These are phyloP conservation scores for Hirtodrosophila cameraria DNA, from an alignment of 2,888 invertebrate species.

Conservation along the genomic window DNA sequence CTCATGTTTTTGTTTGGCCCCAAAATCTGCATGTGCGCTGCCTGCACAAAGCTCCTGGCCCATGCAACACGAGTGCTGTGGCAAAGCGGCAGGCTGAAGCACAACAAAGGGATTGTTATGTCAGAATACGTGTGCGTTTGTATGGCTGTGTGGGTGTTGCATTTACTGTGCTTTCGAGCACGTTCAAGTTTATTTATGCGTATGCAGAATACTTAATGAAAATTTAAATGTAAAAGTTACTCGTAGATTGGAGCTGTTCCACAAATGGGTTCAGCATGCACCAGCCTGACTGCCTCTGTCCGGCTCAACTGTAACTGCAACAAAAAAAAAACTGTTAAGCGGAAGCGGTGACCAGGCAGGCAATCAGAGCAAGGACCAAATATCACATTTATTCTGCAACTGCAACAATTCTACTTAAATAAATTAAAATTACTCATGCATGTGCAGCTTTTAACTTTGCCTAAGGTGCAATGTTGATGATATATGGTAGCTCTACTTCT, in stretches of 20 bases:
- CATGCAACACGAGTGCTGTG: constrained; percentile 7
- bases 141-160: constrained; percentile 43
- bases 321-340: constrained; percentile 27
- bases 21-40: constrained; percentile 70
- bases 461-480: background rate
- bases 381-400: background rate
- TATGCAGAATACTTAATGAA: constrained; percentile 81
- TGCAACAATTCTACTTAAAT: constrained; percentile 42
- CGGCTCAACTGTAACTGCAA: constrained; percentile 7
- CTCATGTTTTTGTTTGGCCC: constrained; percentile 77
- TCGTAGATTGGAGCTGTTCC: constrained; percentile 59
- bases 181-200: constrained; percentile 82
- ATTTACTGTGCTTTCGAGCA: constrained; percentile 73
- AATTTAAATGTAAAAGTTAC: constrained; percentile 80
- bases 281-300: background rate
- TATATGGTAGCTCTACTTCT: background rate
- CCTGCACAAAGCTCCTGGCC: constrained; percentile 35
- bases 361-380: constrained; percentile 33
- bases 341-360: constrained; percentile 19
- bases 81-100: constrained; percentile 24
- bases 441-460: background rate
- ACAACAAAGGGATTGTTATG: constrained; percentile 75
- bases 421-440: constrained; percentile 54
- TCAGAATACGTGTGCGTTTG: constrained; percentile 45
- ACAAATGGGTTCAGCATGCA: no score